Evolutionary conservation across 2,797 vertebrate species (phyloP), one percentile per base, ranked within the genome.

Genomic region (Sylvilagus floridanus): DNA sequence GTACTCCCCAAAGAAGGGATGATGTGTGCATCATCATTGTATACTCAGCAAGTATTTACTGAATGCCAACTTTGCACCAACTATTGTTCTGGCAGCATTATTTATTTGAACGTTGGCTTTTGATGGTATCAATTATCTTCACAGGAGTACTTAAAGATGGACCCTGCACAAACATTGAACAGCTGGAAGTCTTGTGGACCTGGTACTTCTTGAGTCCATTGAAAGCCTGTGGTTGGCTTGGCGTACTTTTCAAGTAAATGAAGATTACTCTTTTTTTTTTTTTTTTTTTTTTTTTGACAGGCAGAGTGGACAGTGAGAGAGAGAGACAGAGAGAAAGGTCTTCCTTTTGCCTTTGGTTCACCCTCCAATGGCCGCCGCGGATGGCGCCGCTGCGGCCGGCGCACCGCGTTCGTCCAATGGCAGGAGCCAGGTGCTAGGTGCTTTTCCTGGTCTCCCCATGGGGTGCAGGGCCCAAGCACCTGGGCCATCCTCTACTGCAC

Each of bases 231-330:
- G 24, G 8, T 66, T 37, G 50, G 30, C 52, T 63, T 60, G 12
- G n/a, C 22, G 2, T 47, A 11, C 24, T 88, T 26, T 77, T 90
- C 50, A 91, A 76, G 32, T 88, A 69, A 72, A 32, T 21, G 3
- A 13, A 13, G 57, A 81, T 30, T 84, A 68, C 75, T 76, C 95
- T 92, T 85, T n/a, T n/a, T n/a, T n/a, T n/a, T n/a, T n/a, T n/a
- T n/a, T n/a, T n/a, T n/a, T n/a, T n/a, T n/a, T n/a, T n/a, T n/a
- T n/a, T n/a, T n/a, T n/a, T n/a, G n/a, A n/a, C n/a, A n/a, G n/a
- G n/a, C n/a, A n/a, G n/a, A n/a, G n/a, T n/a, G n/a, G n/a, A n/a
- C n/a, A n/a, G n/a, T n/a, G n/a, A n/a, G n/a, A n/a, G n/a, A n/a
- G n/a, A n/a, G n/a, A n/a, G n/a, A n/a, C n/a, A n/a, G n/a, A n/a